phyloP scores from a whole-genome alignment of 2,888 invertebrate genomes.

The Volucella bombylans region DNA sequence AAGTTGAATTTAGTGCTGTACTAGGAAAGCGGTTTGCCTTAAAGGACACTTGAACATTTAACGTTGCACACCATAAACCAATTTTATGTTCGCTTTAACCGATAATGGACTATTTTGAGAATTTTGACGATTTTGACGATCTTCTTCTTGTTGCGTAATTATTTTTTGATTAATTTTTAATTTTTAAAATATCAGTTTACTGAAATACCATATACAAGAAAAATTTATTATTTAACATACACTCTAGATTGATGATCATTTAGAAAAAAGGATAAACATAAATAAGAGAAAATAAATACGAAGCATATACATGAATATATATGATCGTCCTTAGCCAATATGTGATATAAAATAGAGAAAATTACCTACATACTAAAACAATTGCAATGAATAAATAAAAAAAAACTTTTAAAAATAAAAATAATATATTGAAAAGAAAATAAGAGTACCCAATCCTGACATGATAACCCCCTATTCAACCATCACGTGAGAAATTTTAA shows the following conservation, averaged over 20 bases:
- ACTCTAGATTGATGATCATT: constrained; percentile 29
- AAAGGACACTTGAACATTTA: constrained; percentile 50
- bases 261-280: constrained; percentile 7
- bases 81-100: constrained; percentile 42
- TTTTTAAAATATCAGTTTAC: not conserved
- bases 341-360: constrained; percentile 74
- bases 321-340: constrained; percentile 74
- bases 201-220: not conserved
- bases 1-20: constrained; percentile 17
- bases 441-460: not conserved
- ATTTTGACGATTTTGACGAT: not conserved
- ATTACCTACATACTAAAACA: constrained; percentile 31
- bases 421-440: not conserved
- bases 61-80: constrained; percentile 51
- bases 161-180: not conserved
- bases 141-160: not conserved
- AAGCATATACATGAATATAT: constrained; percentile 29
- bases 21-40: too few relatives aligned
- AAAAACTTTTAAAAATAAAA: constrained; percentile 12
- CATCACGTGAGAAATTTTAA: not conserved
- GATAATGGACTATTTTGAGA: constrained; percentile 1
- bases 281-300: not conserved
- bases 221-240: not conserved
- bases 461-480: constrained; percentile 14
- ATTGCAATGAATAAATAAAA: constrained; percentile 32